Evolutionary conservation across 2,113 vertebrate genomes (phyloP).

Genomic region (Danio rerio): GRCz12tu NC_133198.1:38701001-38701500

Average conservation of each 20-base stretch:
- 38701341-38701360: conserved; percentile 41
- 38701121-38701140: too few relatives aligned
- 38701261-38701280: not conserved
- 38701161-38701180: too few relatives aligned
- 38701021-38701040: too few relatives aligned
- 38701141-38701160: too few relatives aligned
- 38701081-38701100: too few relatives aligned
- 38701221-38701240: conserved; percentile 20
- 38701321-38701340: conserved; percentile 33
- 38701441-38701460: not conserved
- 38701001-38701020: too few relatives aligned
- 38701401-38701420: conserved; percentile 49
- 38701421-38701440: conserved; percentile 38
- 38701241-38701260: conserved; percentile 5
- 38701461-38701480: not conserved
- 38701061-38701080: too few relatives aligned
- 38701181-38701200: too few relatives aligned
- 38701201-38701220: not conserved
- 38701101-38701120: too few relatives aligned
- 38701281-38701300: conserved; percentile 13
- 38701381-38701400: conserved; percentile 30
- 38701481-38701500: not conserved
- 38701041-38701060: too few relatives aligned
- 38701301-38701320: conserved; percentile 24
- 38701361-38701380: conserved; percentile 29